Percentiles rank a stretch among this genome's conserved stretches.
phyloP scores from a whole-genome alignment of 92 coral and sea anemone species.

The Zoanthus gigantus region DNA sequence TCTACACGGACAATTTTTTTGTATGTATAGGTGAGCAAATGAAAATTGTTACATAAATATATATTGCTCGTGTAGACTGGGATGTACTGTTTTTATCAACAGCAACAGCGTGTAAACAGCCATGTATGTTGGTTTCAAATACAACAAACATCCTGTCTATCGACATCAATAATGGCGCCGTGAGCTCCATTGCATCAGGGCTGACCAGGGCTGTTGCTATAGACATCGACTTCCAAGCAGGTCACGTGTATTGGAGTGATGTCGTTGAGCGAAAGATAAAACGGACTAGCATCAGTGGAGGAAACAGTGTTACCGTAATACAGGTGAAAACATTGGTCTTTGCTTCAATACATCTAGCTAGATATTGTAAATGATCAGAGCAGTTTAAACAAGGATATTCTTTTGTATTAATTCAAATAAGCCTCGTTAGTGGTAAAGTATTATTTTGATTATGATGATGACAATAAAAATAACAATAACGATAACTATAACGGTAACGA shows the following conservation, averaged over 20 bases:
- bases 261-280: constrained; percentile 60
- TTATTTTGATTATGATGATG: no score
- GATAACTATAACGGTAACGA: no score
- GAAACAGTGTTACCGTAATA: constrained; percentile 6
- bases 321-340: not conserved
- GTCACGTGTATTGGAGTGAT: constrained; percentile 79
- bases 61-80: no score
- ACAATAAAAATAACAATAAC: no score
- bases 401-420: no score
- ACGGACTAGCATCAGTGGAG: constrained; percentile 50
- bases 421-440: no score
- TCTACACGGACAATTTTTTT: no score
- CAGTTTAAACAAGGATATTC: no score
- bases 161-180: constrained; percentile 21
- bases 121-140: constrained; percentile 56
- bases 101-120: constrained; percentile 37
- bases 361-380: no score
- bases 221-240: constrained; percentile 62
- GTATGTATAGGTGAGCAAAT: no score
- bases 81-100: not conserved
- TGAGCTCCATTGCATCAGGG: constrained; percentile 34
- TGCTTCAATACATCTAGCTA: not conserved
- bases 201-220: constrained; percentile 72
- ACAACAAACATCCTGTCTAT: constrained; percentile 44
- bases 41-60: no score